Conservation (phyloP, 2,113 vertebrate genomes). For the Lophius piscatorius region DNA sequence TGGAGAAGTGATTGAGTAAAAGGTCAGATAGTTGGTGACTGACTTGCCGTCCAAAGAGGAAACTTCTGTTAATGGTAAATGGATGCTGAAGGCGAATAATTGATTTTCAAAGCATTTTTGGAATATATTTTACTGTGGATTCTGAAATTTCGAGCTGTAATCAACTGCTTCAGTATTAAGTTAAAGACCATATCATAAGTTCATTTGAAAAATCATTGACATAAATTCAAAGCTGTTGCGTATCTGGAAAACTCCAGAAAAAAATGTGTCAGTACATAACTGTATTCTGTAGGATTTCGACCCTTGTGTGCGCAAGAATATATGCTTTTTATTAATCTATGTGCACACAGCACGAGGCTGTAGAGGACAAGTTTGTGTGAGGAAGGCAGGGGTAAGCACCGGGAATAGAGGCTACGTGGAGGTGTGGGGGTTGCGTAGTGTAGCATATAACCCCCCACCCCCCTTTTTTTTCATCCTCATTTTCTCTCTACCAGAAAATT, state of each 20-base stretch:
- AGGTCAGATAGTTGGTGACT: constrained; percentile 63
- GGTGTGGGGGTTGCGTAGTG: constrained; percentile 7
- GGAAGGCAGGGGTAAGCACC: constrained; percentile 3
- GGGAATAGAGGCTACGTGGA: not conserved
- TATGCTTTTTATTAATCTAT: not conserved
- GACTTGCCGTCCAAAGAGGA: constrained; percentile 39
- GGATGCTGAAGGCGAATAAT: constrained; percentile 19
- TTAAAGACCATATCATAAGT: constrained; percentile 26
- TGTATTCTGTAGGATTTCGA: constrained; percentile 1
- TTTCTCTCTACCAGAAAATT: constrained; percentile 76
- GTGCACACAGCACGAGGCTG: not conserved
- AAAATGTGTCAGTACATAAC: constrained; percentile 16
- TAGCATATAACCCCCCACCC: constrained; percentile 1
- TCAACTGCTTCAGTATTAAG: constrained; percentile 25
- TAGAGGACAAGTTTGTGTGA: constrained; percentile 28
- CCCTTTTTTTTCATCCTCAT: constrained; percentile 18
- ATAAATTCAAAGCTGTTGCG: constrained; percentile 13
- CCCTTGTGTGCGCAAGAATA: not conserved
- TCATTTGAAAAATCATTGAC: constrained; percentile 17
- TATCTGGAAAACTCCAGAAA: constrained; percentile 12
- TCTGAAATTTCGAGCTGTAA: constrained; percentile 36
- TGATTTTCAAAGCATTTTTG: constrained; percentile 30
- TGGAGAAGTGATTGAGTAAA: constrained; percentile 50
- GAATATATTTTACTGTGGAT: constrained; percentile 21
- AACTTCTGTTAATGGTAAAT: constrained; percentile 42